Percentiles rank a stretch among this genome's conserved stretches.
phyloP scores from a whole-genome alignment of 2,797 vertebrate species.

The Hafferia zeledoni region DNA sequence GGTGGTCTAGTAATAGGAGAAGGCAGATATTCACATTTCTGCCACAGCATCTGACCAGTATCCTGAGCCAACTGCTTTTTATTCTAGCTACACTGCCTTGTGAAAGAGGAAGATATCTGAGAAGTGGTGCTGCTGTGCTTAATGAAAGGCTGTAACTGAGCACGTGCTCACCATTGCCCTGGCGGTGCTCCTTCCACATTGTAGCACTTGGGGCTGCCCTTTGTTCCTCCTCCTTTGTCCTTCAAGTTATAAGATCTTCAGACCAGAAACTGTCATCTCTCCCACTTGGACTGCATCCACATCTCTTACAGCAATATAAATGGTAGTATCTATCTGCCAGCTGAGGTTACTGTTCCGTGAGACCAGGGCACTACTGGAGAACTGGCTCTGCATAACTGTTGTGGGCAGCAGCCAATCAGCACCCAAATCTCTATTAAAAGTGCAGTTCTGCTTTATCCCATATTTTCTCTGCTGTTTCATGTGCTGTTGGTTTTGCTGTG shows the following conservation, averaged over 20 bases:
- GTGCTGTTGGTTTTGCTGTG: background rate
- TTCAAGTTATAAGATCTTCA: background rate
- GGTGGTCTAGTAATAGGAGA: background rate
- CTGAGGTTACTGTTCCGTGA: background rate
- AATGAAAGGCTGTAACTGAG: background rate
- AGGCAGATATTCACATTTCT: background rate
- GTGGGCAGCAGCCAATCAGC: accelerated
- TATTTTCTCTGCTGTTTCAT: background rate
- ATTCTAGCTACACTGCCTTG: accelerated
- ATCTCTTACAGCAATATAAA: background rate
- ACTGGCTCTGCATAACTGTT: accelerated
- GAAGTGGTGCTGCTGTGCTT: background rate
- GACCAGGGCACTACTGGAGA: background rate
- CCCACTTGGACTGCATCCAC: background rate
- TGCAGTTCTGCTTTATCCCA: background rate
- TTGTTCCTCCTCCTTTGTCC: background rate
- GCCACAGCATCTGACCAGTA: background rate
- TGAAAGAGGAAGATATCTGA: background rate
- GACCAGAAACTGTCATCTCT: background rate
- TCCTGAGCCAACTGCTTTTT: background rate
- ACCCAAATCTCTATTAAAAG: background rate
- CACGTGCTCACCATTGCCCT: background rate
- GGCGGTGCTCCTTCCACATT: background rate
- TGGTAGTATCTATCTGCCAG: background rate
- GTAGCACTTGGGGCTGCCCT: background rate